Base-by-base conservation (phyloP, 2,888 invertebrate species). In the Hydroisotoma schaefferi region DNA sequence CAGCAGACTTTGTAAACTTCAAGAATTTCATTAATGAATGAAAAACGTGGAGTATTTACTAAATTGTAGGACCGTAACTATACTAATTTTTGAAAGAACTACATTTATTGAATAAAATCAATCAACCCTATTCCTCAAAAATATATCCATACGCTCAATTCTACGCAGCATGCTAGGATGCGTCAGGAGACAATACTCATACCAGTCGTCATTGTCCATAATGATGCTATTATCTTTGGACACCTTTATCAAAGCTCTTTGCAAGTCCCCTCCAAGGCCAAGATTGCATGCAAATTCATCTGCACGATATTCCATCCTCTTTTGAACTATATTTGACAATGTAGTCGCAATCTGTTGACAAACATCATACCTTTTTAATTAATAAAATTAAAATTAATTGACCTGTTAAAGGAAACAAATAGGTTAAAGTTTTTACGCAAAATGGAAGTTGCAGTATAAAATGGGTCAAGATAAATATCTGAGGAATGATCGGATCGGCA, bases 161-260 rank as follows among this genome's bases (percentile, higher is more conserved):
- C 51, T 4, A 2, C n/a, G 20, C 29, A 52, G 5, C 6, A 52
- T 27, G 20, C 28, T 37, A 3, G 51, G 51, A 37, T 52, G 51
- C 3, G 29, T 33, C 15, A 5, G 23, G 20, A 15, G 15, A 28
- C 29, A 5, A 12, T 8, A 18, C 4, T 33, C 20, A 23, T 52
- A 52, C 27, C 29, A 6, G n/a, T 12, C 10, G 23, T 52, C 51
- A 5, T 27, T 23, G 20, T 33, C 51, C 4, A 37, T 33, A 52
- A 20, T 37, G 3, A 28, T 28, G 20, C 3, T 37, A 20, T 52
- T 52, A 23, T 52, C 51, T 20, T n/a, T 28, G 5, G 33, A 18
- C 4, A 52, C 18, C 29, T 52, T 52, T 20, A 52, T 23, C 2
- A 52, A n/a, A 37, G 51, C 51, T n/a, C 29, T 52, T 23, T 52